These are phyloP conservation scores for Telenomus remus DNA, from an alignment of 1,140 invertebrate genomes.

Conservation along the genomic window DNA sequence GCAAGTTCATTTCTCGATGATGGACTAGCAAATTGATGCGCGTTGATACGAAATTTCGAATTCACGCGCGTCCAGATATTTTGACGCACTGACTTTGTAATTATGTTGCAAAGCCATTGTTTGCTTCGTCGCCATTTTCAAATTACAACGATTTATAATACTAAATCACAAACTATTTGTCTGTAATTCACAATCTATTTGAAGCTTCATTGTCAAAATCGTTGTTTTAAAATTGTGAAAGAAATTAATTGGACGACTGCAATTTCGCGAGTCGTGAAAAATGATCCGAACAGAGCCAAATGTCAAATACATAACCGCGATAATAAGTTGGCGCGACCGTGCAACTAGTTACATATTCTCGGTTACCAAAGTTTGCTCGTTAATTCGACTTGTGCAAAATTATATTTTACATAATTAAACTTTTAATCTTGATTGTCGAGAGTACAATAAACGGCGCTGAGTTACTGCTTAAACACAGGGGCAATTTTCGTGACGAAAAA, in stretches of 20 bases:
- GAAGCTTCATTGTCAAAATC: too few species aligned
- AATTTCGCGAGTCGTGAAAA: too few species aligned
- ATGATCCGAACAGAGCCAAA: neutral
- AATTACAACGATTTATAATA: neutral
- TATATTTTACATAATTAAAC: conserved; percentile 50
- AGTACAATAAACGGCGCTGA: conserved; percentile 20
- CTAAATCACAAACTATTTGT: too few species aligned
- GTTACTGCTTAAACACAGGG: conserved; percentile 2
- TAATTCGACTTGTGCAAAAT: conserved; percentile 44
- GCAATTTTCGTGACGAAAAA: neutral
- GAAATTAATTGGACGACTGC: conserved; percentile 10
- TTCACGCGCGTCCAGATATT: conserved; percentile 16
- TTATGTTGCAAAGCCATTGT: conserved; percentile 17
- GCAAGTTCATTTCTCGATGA: conserved; percentile 28
- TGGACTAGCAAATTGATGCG: conserved; percentile 19
- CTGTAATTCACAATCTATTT: too few species aligned
- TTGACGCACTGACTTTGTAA: conserved; percentile 2
- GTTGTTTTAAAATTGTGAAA: too few species aligned
- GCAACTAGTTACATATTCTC: conserved; percentile 37
- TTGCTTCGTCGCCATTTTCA: conserved; percentile 16
- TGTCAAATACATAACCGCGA: conserved; percentile 15
- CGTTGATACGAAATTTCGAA: conserved; percentile 29
- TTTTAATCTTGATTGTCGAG: conserved; percentile 41
- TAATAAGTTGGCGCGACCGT: conserved; percentile 9
- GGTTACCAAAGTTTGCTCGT: conserved; percentile 44